phyloP scores from a whole-genome alignment of 1,140 invertebrate genomes.

The Panagrolaimus sp. region DNA sequence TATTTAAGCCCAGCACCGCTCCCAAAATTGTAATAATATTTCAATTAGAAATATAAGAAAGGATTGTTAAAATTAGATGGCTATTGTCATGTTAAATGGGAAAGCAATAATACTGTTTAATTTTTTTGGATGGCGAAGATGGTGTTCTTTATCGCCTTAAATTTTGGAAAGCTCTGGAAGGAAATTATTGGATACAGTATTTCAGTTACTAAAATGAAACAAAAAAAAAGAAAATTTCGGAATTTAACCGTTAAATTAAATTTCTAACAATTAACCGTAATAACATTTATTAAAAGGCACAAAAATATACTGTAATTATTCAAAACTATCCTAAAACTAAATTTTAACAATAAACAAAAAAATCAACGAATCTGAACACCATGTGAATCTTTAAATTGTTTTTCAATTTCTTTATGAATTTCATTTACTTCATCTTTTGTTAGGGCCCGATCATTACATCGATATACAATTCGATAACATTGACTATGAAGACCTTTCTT shows the following conservation, averaged over 20 bases:
- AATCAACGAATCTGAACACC: slow-evolving; percentile 8
- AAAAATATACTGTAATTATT: neutral
- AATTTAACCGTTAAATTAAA: neutral
- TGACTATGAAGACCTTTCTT: slow-evolving; percentile 77
- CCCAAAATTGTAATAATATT: too few species aligned
- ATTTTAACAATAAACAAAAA: neutral
- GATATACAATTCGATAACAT: slow-evolving; percentile 85
- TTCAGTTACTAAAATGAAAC: too few species aligned
- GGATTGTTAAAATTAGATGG: too few species aligned
- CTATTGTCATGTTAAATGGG: slow-evolving; percentile 8
- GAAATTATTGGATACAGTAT: too few species aligned
- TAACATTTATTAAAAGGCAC: neutral
- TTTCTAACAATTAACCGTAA: neutral
- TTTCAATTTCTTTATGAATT: slow-evolving; percentile 74
- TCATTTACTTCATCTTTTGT: slow-evolving; percentile 79
- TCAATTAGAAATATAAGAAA: too few species aligned
- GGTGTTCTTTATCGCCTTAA: neutral
- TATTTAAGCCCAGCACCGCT: too few species aligned
- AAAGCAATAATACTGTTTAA: neutral
- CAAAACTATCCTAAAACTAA: neutral
- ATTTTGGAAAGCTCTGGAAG: too few species aligned
- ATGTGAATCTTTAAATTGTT: slow-evolving; percentile 3
- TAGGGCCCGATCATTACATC: slow-evolving; percentile 82
- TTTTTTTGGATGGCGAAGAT: neutral
- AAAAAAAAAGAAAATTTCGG: neutral